Percentiles rank a stretch among this genome's conserved stretches.
Conservation (phyloP, 1,140 invertebrate genomes). For the Nasonia longicornis region DNA sequence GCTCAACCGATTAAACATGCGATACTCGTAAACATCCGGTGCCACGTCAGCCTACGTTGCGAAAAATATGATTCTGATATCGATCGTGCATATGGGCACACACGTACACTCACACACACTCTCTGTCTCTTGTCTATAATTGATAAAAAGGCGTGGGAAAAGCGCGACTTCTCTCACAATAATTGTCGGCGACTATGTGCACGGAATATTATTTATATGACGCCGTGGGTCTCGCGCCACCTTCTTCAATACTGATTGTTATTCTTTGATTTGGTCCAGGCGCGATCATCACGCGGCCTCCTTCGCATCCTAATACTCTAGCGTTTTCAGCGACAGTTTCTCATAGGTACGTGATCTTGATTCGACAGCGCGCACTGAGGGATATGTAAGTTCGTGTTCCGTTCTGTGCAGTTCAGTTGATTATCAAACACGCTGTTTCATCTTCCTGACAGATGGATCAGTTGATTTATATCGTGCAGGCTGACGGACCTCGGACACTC, state of each 20-base stretch:
- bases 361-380: not conserved
- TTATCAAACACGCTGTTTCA: no score
- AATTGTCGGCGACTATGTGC: constrained; percentile 8
- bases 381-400: no score
- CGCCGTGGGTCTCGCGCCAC: not conserved
- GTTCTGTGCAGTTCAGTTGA: no score
- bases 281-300: not conserved
- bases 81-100: not conserved
- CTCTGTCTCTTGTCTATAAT: constrained; percentile 13
- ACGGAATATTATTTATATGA: not conserved
- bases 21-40: not conserved
- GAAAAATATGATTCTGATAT: constrained; percentile 31
- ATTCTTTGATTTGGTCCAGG: not conserved
- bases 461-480: no score
- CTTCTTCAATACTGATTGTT: not conserved
- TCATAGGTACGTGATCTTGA: not conserved
- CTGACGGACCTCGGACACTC: not conserved
- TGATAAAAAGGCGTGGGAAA: constrained; percentile 27
- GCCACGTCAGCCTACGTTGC: not conserved
- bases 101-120: not conserved
- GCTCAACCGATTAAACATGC: not conserved
- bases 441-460: no score
- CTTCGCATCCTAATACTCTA: not conserved
- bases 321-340: not conserved
- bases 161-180: not conserved